Base-by-base conservation (phyloP, 2,888 invertebrate genomes). In the Nudaria mundana region DNA sequence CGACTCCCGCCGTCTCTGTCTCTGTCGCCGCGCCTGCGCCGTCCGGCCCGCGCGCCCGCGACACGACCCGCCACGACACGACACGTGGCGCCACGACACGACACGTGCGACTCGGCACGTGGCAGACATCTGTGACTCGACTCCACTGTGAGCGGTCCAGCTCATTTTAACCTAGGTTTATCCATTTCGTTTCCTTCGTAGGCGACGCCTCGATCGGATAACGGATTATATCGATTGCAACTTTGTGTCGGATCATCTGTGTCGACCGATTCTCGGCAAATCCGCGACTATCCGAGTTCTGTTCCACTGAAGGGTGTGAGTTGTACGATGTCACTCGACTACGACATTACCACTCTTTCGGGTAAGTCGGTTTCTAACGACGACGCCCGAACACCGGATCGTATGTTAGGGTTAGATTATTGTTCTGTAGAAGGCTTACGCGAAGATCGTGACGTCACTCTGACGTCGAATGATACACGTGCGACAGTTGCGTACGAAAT, bases 401-500 rank as follows among this genome's bases (percentile, higher is more conserved):
- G 62, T 48, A 46, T 37, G 24, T 39, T 56, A 53, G 47, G 45
- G 41, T 48, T 48, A 61, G 43, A 46, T 48, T 44, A 51, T 40
- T 45, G 45, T 44, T 55, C 40, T 43, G 48, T 53, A 48, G 55
- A 41, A 44, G 50, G 51, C 53, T 53, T 40, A 25, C 36, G 29
- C 39, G 24, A 25, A 15, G 37, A 40, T 46, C 14, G 1, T 1
- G 3, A 35, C 15, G 38, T 15, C 24, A n/a, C n/a, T n/a, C n/a
- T n/a, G n/a, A n/a, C n/a, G n/a, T n/a, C n/a, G n/a, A n/a, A n/a
- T n/a, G n/a, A n/a, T n/a, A n/a, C n/a, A n/a, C n/a, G n/a, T n/a
- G n/a, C n/a, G n/a, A n/a, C 40, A 46, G 46, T 46, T 49, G 42
- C 57, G 37, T 46, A 56, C 44, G 40, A 58, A 58, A 56, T 37